Evolutionary conservation across 2,888 invertebrate genomes (phyloP), one percentile per base, ranked within the genome.

Genomic region (Dolomedes plantarius): DNA sequence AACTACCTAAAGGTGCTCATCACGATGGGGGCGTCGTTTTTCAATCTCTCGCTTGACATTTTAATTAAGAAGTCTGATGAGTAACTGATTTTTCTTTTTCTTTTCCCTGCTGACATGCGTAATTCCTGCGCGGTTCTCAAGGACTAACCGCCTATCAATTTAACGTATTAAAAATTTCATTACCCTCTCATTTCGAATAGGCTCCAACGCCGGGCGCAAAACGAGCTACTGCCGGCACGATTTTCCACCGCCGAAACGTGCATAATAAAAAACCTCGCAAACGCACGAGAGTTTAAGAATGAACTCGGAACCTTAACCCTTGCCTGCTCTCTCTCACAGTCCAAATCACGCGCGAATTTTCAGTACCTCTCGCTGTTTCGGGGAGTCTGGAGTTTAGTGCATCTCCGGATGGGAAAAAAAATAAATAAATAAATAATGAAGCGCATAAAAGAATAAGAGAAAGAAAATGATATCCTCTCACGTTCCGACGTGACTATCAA

Each of bases 401-500:
- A n/a, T n/a, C n/a, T n/a, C 62, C 23, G 1, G 11, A 11, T 62
- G 23, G 11, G n/a, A n/a, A n/a, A 62, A 62, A 19, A 19, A 29
- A 65, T n/a, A n/a, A n/a, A n/a, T n/a, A n/a, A n/a, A n/a, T n/a
- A n/a, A n/a, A n/a, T n/a, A n/a, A n/a, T n/a, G n/a, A n/a, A n/a
- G n/a, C n/a, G n/a, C n/a, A n/a, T n/a, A 65, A 29, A 29, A 29
- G 1, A 29, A 23, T 13, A 65, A 65, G n/a, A n/a, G n/a, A 11
- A 2, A 7, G 19, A 32, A 0, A 67, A 67, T 27, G 32, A 16
- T 19, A 67, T 13, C 56, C 19, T 56, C 56, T 56, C 56, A 56
- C 56, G 56, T 56, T 56, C 56, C 56, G 23, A 19, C 56, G 56
- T 56, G 56, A 56, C n/a, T 67, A 31, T 23, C 19, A n/a, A 16